Percentiles rank a stretch among this genome's conserved stretches.
These are phyloP conservation scores for Ammospiza maritima DNA, from an alignment of 2,797 vertebrate species.

Conservation along the genomic window DNA sequence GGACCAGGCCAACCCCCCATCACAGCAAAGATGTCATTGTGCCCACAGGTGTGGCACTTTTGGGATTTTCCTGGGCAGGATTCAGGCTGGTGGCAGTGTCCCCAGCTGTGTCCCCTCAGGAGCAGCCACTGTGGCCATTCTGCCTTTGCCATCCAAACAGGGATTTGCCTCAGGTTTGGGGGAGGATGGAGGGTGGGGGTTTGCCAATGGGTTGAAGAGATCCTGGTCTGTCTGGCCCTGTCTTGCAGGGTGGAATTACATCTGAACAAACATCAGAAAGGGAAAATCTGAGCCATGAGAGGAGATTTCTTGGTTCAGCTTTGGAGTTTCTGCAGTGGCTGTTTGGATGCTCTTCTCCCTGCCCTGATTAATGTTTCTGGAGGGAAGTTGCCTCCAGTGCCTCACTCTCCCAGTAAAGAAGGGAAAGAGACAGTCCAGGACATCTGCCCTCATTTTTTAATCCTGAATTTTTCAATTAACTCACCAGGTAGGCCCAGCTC, in stretches of 20 bases:
- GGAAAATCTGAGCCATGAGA: not conserved
- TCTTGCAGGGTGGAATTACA: not conserved
- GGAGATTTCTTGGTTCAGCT: not conserved
- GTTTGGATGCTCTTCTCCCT: not conserved
- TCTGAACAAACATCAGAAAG: not conserved
- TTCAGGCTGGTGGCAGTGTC: fast-evolving
- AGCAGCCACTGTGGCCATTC: fast-evolving
- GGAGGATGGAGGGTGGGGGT: not conserved
- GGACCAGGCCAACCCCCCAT: fast-evolving
- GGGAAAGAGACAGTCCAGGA: not conserved
- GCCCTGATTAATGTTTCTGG: not conserved
- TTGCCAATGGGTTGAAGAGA: not conserved
- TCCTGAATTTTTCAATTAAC: not conserved
- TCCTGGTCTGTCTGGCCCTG: not conserved
- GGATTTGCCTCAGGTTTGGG: fast-evolving
- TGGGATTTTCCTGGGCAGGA: not conserved
- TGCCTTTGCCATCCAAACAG: not conserved
- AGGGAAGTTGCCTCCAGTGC: not conserved
- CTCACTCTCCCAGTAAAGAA: not conserved
- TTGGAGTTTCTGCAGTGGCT: not conserved
- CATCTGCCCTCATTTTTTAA: not conserved
- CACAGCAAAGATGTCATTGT: fast-evolving
- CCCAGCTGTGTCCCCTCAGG: not conserved
- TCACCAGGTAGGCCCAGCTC: not conserved
- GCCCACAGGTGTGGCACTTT: not conserved